These are phyloP conservation scores for Phocoena sinus DNA, from an alignment of 2,113 vertebrate genomes.

Conservation along the genomic window DNA sequence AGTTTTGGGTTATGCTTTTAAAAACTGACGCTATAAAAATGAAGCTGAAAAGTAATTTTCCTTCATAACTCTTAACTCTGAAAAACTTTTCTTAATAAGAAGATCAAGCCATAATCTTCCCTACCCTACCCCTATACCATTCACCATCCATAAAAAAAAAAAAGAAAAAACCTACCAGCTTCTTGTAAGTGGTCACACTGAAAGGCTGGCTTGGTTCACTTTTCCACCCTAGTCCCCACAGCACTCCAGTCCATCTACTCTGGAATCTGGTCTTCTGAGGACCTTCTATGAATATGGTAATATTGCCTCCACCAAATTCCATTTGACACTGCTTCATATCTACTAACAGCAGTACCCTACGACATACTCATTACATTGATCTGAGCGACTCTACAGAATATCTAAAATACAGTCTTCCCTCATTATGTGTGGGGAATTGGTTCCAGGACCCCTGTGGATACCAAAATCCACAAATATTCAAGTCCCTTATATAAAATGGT, in stretches of 20 bases:
- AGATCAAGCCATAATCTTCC: conserved; percentile 13
- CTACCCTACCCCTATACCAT: neutral
- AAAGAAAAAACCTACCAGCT: neutral
- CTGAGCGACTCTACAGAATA: neutral
- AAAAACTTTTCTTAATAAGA: neutral
- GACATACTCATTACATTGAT: neutral
- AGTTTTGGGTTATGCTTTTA: neutral
- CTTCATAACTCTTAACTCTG: neutral
- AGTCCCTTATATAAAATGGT: neutral
- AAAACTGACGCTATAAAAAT: neutral
- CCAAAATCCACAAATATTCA: neutral
- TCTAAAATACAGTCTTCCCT: neutral
- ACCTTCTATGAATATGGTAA: neutral
- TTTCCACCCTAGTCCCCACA: neutral
- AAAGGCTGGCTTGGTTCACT: neutral
- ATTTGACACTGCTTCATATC: neutral
- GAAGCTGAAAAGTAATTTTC: conserved; percentile 16
- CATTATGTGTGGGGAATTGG: neutral
- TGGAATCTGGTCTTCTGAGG: neutral
- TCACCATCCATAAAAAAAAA: neutral
- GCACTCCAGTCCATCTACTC: neutral
- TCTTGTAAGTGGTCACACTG: neutral
- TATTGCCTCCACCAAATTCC: neutral
- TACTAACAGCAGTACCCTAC: neutral
- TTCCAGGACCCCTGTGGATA: neutral